Base-by-base conservation (phyloP, 2,113 vertebrate species). In the Hippocampus barbouri region DNA sequence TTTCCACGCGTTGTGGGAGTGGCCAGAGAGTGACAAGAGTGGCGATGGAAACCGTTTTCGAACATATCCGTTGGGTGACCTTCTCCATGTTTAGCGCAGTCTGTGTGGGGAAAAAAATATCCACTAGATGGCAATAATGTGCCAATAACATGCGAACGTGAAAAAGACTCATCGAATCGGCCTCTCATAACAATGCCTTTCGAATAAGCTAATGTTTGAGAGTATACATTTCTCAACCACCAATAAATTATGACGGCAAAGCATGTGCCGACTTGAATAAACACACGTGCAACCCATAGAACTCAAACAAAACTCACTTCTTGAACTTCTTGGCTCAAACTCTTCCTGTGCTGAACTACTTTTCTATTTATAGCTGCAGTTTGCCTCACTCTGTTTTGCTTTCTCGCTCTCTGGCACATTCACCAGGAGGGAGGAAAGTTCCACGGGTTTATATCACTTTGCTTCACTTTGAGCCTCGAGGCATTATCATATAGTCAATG, bases 311-410 rank as follows among this genome's bases (percentile, higher is more conserved):
- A 54, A 64, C 69, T 75, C 20, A 0, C 59, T 47, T 56, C 60
- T 81, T 79, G 78, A 84, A 76, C 80, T 45, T 27, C 73, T 81
- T 41, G 38, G 47, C 66, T 53, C 16, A 2, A 75, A 62, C 63
- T 70, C 77, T 83, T 84, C 73, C 75, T 81, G 49, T 9, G 27
- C 76, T 79, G 70, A 86, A 80, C 61, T 84, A 16, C 76, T 73
- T 79, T 71, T 85, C 86, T 90, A 89, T 88, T 88, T 86, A 75
- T 90, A 90, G 86, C 73, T 1, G 0, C 64, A 23, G 67, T 72
- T 75, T 70, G 82, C 40, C 79, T 85, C 77, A 0, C 76, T 86
- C 68, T 80, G 80, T 71, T 87, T 81, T 75, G 70, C 79, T 83
- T 89, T 71, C 78, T 75, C 56, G 54, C 61, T 64, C 76, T 74